Evolutionary conservation across 2,888 invertebrate species (phyloP), one percentile per base, ranked within the genome.

Genomic region (Himalopsyche kuldschensis): DNA sequence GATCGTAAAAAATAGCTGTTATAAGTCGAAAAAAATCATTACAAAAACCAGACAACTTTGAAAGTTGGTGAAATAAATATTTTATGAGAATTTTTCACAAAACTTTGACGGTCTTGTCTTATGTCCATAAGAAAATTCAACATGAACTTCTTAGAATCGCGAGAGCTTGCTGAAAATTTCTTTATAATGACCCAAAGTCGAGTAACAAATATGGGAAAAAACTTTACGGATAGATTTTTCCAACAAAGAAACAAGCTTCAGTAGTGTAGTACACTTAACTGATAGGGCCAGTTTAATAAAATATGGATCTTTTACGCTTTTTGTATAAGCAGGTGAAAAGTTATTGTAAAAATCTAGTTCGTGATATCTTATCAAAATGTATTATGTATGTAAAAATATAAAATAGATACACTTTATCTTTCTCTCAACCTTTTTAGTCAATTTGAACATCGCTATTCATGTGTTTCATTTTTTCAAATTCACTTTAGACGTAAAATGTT

Each of bases 41-140:
- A 46, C 32, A 24, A 75, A 78, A 79, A 75, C 17, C 75, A 75
- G 75, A 78, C 82, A 82, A 78, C 78, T 82, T 75, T 69, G 31
- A 55, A 83, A 79, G 48, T 79, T 31, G n/a, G 76, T 48, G 79
- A 76, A 31, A 83, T 83, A 83, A 83, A 76, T 83, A 83, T 80
- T 83, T 83, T 80, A 77, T 48, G 79, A 55, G 47, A 55, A 76
- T 35, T 55, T 55, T 2, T 24, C 55, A 3, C 55, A 24, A 20
- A 55, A 55, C 55, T 55, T 55, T 55, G n/a, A 24, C 55, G 55
- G 6, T 55, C 55, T 55, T 55, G 55, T 55, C 20, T 20, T 55
- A 10, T 55, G 20, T 55, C 55, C 55, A 55, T 20, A 55, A 6
- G 1, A 55, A 55, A 20, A 20, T 55, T 55, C 20, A 55, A 20